Conservation (phyloP, 2,888 invertebrate species). For the Drosophila longiperda region DNA sequence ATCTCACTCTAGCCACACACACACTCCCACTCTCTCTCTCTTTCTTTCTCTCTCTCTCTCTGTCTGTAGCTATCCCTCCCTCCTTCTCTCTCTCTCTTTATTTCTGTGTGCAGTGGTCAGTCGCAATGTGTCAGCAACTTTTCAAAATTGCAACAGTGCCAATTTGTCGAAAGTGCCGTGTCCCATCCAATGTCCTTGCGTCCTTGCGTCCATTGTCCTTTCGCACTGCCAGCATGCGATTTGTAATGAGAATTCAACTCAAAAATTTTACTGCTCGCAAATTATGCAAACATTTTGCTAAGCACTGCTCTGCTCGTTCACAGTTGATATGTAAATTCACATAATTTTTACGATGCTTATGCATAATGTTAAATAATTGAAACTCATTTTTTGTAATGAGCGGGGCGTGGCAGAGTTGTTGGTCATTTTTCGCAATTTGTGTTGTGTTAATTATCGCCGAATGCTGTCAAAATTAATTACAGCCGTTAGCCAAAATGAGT, state of each 20-base stretch:
- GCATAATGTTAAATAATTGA: slow-evolving; percentile 75
- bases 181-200: slow-evolving; percentile 1
- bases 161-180: slow-evolving; percentile 69
- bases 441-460: slow-evolving; percentile 70
- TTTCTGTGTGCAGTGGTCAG: slow-evolving; percentile 19
- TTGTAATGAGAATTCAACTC: slow-evolving; percentile 73
- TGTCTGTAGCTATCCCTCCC: background rate
- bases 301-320: slow-evolving; percentile 32
- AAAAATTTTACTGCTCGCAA: slow-evolving; percentile 61
- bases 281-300: slow-evolving; percentile 73
- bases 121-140: slow-evolving; percentile 71
- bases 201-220: slow-evolving; percentile 9
- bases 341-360: slow-evolving; percentile 60
- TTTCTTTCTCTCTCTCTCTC: slow-evolving; percentile 4
- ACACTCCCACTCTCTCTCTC: slow-evolving; percentile 2
- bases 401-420: slow-evolving; percentile 27
- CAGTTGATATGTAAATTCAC: slow-evolving; percentile 48
- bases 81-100: slow-evolving; percentile 3
- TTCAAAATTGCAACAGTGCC: slow-evolving; percentile 72
- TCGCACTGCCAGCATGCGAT: slow-evolving; percentile 22
- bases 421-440: slow-evolving; percentile 56
- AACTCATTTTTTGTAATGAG: slow-evolving; percentile 36
- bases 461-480: slow-evolving; percentile 52
- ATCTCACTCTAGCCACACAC: slow-evolving; percentile 24
- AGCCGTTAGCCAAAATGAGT: slow-evolving; percentile 23